Percentiles rank a stretch among this genome's conserved stretches.
Evolutionary conservation across 2,888 invertebrate species (phyloP).

Genomic region (Tenthredo livida): DNA sequence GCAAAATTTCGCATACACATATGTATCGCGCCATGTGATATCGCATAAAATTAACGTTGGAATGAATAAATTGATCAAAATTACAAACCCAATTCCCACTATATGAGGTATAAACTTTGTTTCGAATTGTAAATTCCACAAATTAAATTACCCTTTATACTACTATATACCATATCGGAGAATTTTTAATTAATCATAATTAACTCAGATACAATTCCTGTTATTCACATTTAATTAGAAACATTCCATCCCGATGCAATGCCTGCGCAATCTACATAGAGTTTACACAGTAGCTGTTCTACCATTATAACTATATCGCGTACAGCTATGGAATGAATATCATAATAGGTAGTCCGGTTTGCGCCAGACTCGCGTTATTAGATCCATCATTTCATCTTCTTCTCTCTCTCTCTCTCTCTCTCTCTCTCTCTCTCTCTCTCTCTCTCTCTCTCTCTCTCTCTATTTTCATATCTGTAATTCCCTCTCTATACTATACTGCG

Average conservation of each 20-base stretch:
- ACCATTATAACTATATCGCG: not conserved
- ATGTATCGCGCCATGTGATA: too few relatives aligned
- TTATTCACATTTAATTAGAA: slow-evolving; percentile 44
- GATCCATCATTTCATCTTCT: slow-evolving; percentile 2
- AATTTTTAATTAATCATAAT: slow-evolving; percentile 39
- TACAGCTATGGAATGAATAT: slow-evolving; percentile 24
- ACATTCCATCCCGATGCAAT: slow-evolving; percentile 28
- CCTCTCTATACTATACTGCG: not conserved
- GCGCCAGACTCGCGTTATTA: slow-evolving; percentile 28
- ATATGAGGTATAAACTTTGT: not conserved
- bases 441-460: not conserved
- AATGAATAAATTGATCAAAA: not conserved
- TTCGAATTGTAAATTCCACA: not conserved
- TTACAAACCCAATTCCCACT: not conserved
- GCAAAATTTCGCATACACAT: not conserved
- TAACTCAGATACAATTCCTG: not conserved
- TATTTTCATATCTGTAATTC: not conserved
- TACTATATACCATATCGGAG: not conserved
- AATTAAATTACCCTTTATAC: not conserved
- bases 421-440: not conserved
- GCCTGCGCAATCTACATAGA: not conserved
- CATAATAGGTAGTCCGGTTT: slow-evolving; percentile 30
- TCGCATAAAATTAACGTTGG: not conserved
- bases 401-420: not conserved
- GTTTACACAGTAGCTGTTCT: not conserved